Base-by-base conservation (phyloP, 2,797 vertebrate genomes). In the Melanogrammus aeglefinus region DNA sequence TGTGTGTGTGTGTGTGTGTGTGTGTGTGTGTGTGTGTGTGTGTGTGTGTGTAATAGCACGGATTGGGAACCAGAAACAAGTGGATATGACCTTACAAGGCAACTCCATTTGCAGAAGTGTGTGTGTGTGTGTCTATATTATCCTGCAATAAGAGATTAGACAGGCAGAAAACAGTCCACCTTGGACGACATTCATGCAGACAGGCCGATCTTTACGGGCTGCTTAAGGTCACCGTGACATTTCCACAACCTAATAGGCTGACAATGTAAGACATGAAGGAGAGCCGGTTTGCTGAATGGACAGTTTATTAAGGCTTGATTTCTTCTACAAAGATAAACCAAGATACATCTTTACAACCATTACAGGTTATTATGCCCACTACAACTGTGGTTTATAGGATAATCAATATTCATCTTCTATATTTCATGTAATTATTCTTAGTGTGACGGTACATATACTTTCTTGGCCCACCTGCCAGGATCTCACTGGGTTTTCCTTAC, bases 291-390 rank as follows among this genome's bases (percentile, higher is more conserved):
- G 94, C 95, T 95, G 93, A 95, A 94, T 91, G 94, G 92, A 93
- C 93, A 92, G 91, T 96, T 96, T 97, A 97, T 97, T 97, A 96
- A 97, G 96, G 96, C 96, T 96, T 94, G 93, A 95, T 93, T 95
- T 96, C 92, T 94, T 95, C 93, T 94, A 93, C 91, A 93, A 93
- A 93, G 88, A 90, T 92, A 95, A 93, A 91, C 89, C 88, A 94
- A 94, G 91, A 90, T 87, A 91, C 91, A 91, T 90, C 91, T 91
- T 91, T 90, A 93, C 89, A 94, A 94, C 92, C 88, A 35, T 44
- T 77, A 76, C 89, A 92, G 78, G 91, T 86, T 89, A 76, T 79
- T 84, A 94, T 85, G 90, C 88, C 92, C 92, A 94, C 92, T 95
- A 93, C 94, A 93, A 91, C 91, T 87, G 94, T 92, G 94, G 95